Evolutionary conservation across 2,888 invertebrate species (phyloP).

Genomic region (Litoditis marina): DNA sequence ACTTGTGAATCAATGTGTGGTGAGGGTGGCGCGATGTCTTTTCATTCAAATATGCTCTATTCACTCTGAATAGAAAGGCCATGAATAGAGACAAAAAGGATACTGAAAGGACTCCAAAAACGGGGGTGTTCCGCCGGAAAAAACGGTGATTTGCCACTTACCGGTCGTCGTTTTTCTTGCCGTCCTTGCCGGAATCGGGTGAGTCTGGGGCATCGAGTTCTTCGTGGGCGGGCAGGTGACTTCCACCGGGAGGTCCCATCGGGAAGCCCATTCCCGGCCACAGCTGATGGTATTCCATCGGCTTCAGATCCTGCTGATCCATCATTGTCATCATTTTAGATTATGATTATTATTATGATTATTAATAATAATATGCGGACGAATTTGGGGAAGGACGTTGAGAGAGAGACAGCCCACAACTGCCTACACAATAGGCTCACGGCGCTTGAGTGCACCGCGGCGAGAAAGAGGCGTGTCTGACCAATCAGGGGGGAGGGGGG

Average conservation of each 20-base stretch:
- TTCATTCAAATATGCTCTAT: too few species aligned
- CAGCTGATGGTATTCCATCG: slow-evolving; percentile 34
- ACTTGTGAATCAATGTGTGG: too few species aligned
- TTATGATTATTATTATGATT: neutral
- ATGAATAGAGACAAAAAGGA: neutral
- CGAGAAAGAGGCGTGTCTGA: slow-evolving; percentile 9
- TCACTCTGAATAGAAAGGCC: neutral
- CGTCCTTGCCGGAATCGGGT: slow-evolving; percentile 41
- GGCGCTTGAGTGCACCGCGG: neutral
- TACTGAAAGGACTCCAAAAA: slow-evolving; percentile 3
- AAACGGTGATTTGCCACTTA: slow-evolving; percentile 11
- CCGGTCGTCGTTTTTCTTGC: slow-evolving; percentile 50
- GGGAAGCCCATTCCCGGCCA: slow-evolving; percentile 28
- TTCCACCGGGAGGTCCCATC: slow-evolving; percentile 24
- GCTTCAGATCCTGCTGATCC: slow-evolving; percentile 35
- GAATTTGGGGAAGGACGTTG: neutral
- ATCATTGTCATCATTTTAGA: slow-evolving; percentile 34
- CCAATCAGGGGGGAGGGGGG: slow-evolving; percentile 12
- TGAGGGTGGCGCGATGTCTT: too few species aligned
- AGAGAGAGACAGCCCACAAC: slow-evolving; percentile 7
- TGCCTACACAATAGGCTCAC: neutral
- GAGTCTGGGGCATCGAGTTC: slow-evolving; percentile 25
- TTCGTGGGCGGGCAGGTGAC: neutral
- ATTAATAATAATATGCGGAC: neutral
- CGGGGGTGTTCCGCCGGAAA: neutral